These are phyloP conservation scores for Bujurquina vittata DNA, from an alignment of 2,113 vertebrate genomes.

Conservation along the genomic window DNA sequence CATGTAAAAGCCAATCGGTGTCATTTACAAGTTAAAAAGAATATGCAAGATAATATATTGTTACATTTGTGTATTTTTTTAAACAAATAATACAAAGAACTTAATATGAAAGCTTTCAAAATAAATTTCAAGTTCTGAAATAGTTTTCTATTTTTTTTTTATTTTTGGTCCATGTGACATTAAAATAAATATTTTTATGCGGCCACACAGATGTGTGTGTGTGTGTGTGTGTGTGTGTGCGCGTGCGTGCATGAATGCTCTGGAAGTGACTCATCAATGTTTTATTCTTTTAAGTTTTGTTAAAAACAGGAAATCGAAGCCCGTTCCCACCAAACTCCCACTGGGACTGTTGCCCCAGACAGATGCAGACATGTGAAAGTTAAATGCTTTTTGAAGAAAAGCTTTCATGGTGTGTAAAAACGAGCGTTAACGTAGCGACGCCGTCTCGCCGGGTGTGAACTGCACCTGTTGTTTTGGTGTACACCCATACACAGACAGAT, in stretches of 20 bases:
- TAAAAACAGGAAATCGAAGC: background rate
- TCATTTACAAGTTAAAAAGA: background rate
- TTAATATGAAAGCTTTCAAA: background rate
- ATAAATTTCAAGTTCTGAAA: background rate
- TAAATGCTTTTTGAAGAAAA: background rate
- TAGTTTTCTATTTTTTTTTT: background rate
- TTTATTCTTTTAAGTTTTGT: background rate
- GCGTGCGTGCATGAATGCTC: too few relatives aligned
- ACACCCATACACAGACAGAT: background rate
- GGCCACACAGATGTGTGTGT: background rate
- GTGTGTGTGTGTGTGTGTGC: too few relatives aligned
- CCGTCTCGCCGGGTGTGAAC: slow-evolving; percentile 14
- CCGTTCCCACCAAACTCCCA: slow-evolving; percentile 4
- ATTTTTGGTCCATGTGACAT: background rate
- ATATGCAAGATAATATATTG: background rate
- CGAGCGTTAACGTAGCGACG: background rate
- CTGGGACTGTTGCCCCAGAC: background rate
- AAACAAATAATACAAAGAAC: background rate
- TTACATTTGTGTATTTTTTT: background rate
- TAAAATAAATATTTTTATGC: background rate
- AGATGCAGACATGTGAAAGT: slow-evolving; percentile 1
- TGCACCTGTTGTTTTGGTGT: slow-evolving; percentile 54
- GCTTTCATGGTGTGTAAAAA: slow-evolving; percentile 13
- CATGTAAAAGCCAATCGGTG: background rate
- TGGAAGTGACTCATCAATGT: background rate